These are phyloP conservation scores for Oreochromis aureus DNA, from an alignment of 2,113 vertebrate species.

Conservation along the genomic window DNA sequence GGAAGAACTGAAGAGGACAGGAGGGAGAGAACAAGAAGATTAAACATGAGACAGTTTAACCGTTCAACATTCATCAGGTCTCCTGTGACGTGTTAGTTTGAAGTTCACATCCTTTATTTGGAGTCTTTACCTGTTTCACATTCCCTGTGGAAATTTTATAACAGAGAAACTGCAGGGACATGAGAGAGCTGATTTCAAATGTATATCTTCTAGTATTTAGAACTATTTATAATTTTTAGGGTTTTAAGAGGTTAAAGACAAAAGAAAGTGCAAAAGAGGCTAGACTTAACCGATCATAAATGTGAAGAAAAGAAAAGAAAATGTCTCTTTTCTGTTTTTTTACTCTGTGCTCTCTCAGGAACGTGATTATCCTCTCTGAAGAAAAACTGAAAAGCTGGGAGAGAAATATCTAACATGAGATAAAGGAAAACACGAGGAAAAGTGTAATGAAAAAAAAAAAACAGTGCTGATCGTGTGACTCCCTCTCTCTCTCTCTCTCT, in stretches of 20 bases:
- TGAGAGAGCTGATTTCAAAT: accelerated
- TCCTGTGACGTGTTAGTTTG: neutral
- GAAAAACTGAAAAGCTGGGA: too few relatives aligned
- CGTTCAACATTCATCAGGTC: neutral
- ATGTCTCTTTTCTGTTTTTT: neutral
- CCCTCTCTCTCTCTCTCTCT: neutral
- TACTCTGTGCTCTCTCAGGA: neutral
- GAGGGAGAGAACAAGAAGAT: neutral
- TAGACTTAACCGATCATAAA: neutral
- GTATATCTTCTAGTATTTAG: accelerated
- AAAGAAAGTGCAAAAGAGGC: neutral
- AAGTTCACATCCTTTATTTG: neutral
- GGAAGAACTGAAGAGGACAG: neutral
- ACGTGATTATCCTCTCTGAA: neutral
- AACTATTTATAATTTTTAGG: neutral
- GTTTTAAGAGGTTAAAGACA: neutral
- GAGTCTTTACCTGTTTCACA: neutral
- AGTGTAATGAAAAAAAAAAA: neutral
- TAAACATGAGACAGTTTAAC: neutral
- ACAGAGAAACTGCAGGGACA: accelerated
- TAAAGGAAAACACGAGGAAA: neutral
- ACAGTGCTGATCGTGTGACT: neutral
- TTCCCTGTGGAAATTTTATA: neutral
- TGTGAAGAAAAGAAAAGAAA: neutral
- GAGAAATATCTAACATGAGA: neutral